Conservation (phyloP, 2,797 vertebrate genomes). For the Chiloscyllium punctatum region DNA sequence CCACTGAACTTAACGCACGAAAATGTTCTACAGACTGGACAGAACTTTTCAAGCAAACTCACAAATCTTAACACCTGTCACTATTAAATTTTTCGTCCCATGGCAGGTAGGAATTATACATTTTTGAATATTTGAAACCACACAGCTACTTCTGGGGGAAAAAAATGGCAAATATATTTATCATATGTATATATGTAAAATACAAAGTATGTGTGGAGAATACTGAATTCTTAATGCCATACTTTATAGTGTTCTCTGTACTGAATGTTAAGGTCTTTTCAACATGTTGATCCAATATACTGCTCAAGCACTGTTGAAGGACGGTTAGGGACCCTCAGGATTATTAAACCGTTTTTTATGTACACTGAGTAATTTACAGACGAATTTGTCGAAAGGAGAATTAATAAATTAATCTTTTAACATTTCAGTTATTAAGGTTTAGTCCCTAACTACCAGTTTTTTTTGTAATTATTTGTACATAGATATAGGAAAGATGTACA, state of each 20-base stretch:
- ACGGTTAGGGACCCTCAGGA: constrained; percentile 72
- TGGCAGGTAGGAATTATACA: constrained; percentile 73
- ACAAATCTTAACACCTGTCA: constrained; percentile 80
- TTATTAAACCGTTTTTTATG: constrained; percentile 39
- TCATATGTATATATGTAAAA: constrained; percentile 69
- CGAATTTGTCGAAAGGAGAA: constrained; percentile 30
- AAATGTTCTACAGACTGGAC: constrained; percentile 64
- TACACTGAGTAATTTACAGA: constrained; percentile 55
- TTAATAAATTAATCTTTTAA: constrained; percentile 47
- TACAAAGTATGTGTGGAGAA: constrained; percentile 46
- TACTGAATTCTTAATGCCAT: constrained; percentile 42
- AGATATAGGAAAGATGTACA: constrained; percentile 63
- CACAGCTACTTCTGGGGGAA: constrained; percentile 44
- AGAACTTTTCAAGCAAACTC: constrained; percentile 78
- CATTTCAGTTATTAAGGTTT: constrained; percentile 39
- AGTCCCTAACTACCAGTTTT: constrained; percentile 45
- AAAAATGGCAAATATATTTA: constrained; percentile 64
- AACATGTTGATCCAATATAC: constrained; percentile 15
- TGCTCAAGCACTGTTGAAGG: constrained; percentile 58
- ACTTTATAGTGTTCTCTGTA: constrained; percentile 39
- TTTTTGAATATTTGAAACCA: constrained; percentile 50
- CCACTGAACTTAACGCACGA: constrained; percentile 83
- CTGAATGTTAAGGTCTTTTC: constrained; percentile 38
- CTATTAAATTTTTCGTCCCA: constrained; percentile 63
- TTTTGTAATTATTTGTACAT: constrained; percentile 68